A percentile compares a stretch with the other conserved stretches of the same genome.
Evolutionary conservation across 2,113 vertebrate species (phyloP).

Genomic region (Ptyas mucosa): DNA sequence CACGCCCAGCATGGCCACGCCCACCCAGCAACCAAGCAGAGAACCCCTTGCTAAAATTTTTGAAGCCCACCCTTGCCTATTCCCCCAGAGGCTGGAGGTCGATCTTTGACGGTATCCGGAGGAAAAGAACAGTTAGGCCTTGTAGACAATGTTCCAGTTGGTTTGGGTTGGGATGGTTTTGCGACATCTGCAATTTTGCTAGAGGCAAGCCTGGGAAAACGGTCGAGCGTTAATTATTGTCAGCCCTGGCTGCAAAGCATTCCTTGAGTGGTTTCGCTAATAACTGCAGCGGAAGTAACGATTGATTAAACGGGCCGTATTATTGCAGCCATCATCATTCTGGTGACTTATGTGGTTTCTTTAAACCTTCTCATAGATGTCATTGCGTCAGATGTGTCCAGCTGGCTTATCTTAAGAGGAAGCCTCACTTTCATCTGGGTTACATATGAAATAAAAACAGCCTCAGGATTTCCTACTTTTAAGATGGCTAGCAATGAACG

Average conservation of each 20-base stretch:
- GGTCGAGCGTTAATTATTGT: neutral
- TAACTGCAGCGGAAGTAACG: neutral
- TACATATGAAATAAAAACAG: constrained; percentile 24
- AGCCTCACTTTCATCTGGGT: neutral
- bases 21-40: too few species aligned
- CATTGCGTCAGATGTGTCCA: neutral
- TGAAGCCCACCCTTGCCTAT: too few species aligned
- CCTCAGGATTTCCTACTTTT: constrained; percentile 42
- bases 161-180: neutral
- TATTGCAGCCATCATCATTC: neutral
- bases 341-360: neutral
- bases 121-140: neutral
- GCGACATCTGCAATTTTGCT: neutral
- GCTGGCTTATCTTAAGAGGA: constrained; percentile 21
- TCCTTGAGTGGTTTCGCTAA: neutral
- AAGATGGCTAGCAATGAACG: constrained; percentile 49
- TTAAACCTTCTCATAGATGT: constrained; percentile 5
- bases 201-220: neutral
- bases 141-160: neutral
- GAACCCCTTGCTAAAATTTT: too few species aligned
- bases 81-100: neutral
- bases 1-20: too few species aligned
- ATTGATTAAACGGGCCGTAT: neutral
- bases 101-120: neutral
- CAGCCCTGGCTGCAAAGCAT: rapidly evolving